These are phyloP conservation scores for Ceratotherium simum DNA, from an alignment of 2,113 vertebrate species.

Conservation along the genomic window DNA sequence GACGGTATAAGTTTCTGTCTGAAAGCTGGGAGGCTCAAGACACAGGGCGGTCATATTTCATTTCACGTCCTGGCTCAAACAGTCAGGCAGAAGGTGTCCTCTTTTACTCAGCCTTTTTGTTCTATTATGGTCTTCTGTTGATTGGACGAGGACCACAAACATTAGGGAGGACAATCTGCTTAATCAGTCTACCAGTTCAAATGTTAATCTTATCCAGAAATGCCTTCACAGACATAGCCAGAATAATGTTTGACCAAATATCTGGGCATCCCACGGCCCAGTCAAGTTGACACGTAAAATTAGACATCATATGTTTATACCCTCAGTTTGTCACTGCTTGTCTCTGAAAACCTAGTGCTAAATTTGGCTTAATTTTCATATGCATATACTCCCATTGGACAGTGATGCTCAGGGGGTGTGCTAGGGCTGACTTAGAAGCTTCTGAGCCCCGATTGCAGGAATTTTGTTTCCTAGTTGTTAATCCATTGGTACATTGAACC, in stretches of 20 bases:
- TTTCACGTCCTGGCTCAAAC: neutral
- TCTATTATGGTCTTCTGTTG: neutral
- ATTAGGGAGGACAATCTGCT: neutral
- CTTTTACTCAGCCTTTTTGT: neutral
- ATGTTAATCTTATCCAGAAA: neutral
- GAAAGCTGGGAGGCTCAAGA: neutral
- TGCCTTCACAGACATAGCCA: neutral
- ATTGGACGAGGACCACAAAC: neutral
- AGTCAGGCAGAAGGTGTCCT: neutral
- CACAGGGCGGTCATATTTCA: neutral
- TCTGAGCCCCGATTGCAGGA: neutral
- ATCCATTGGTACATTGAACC: neutral
- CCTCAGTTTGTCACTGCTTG: neutral
- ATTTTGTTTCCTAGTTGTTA: neutral
- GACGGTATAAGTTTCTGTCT: neutral
- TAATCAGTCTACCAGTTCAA: neutral
- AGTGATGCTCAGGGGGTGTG: neutral
- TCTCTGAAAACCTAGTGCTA: neutral
- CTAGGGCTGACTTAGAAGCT: neutral
- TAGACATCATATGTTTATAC: neutral
- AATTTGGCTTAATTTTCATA: slow-evolving; percentile 3
- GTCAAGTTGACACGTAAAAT: neutral
- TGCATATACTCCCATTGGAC: accelerated
- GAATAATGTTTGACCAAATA: neutral
- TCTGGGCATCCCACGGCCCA: neutral